These are phyloP conservation scores for Pseudonaja textilis DNA, from an alignment of 2,113 vertebrate genomes.

Conservation along the genomic window DNA sequence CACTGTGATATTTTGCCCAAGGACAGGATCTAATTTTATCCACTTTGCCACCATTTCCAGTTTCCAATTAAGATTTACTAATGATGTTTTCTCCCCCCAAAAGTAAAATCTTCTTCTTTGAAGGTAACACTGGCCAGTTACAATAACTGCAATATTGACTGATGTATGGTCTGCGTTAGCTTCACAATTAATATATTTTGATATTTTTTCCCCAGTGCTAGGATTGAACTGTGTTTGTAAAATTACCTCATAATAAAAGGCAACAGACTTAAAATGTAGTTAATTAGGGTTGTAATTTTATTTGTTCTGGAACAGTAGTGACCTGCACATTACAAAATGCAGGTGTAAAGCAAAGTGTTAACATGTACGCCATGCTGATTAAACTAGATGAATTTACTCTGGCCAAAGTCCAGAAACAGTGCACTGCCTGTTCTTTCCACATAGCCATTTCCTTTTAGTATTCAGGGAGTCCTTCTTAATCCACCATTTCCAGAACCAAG, in stretches of 20 bases:
- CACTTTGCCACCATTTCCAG: background rate
- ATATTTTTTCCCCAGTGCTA: background rate
- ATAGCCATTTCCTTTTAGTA: background rate
- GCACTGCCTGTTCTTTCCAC: background rate
- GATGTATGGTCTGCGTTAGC: background rate
- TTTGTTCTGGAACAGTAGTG: background rate
- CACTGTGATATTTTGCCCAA: background rate
- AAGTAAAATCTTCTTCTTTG: background rate
- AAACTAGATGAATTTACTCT: background rate
- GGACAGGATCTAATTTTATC: background rate
- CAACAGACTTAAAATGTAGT: too few relatives aligned
- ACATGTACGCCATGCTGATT: background rate
- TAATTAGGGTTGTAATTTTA: background rate
- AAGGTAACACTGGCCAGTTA: background rate
- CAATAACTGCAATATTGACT: background rate
- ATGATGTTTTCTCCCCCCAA: too few relatives aligned
- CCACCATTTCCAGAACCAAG: background rate
- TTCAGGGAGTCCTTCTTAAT: background rate
- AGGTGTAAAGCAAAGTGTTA: background rate
- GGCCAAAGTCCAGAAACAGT: background rate
- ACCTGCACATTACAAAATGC: background rate
- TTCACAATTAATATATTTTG: background rate
- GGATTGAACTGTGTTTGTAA: background rate
- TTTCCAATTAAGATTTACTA: background rate
- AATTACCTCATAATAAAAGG: background rate